phyloP scores from a whole-genome alignment of 2,797 vertebrate genomes.

The Pseudotriccus pelzelni region DNA sequence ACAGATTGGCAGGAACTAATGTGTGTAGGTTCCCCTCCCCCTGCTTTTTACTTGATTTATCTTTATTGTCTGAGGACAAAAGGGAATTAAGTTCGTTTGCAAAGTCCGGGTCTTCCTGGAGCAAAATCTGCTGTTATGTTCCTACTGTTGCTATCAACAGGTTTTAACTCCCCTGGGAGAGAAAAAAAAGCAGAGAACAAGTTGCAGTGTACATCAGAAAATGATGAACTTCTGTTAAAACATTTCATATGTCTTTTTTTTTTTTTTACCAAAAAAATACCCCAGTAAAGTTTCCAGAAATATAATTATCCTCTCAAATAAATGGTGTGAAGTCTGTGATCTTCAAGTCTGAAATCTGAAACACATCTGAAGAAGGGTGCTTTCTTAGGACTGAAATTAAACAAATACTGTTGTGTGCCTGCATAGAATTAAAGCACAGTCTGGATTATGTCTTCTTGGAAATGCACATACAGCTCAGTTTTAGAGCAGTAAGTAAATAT shows the following conservation, averaged over 20 bases:
- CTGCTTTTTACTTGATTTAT: neutral
- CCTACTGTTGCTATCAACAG: neutral
- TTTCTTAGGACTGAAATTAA: neutral
- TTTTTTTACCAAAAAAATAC: too few species aligned
- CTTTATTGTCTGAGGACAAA: neutral
- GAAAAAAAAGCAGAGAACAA: neutral
- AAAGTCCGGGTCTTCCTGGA: neutral
- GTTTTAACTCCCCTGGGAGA: neutral
- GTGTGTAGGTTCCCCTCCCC: neutral
- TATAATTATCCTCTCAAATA: neutral
- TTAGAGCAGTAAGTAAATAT: neutral
- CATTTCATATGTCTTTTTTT: neutral
- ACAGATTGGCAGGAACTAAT: neutral
- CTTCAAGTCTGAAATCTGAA: neutral
- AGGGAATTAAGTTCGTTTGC: neutral
- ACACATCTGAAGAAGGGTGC: neutral
- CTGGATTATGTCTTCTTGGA: conserved; percentile 14
- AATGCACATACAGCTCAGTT: neutral
- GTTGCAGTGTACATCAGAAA: neutral
- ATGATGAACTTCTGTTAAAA: conserved; percentile 6
- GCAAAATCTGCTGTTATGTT: neutral
- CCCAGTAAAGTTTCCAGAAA: neutral
- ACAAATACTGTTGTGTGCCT: conserved; percentile 13
- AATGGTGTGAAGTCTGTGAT: conserved; percentile 30
- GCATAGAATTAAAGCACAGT: neutral